Conservation (phyloP, 1,140 invertebrate species). For the Ganaspis sp. region DNA sequence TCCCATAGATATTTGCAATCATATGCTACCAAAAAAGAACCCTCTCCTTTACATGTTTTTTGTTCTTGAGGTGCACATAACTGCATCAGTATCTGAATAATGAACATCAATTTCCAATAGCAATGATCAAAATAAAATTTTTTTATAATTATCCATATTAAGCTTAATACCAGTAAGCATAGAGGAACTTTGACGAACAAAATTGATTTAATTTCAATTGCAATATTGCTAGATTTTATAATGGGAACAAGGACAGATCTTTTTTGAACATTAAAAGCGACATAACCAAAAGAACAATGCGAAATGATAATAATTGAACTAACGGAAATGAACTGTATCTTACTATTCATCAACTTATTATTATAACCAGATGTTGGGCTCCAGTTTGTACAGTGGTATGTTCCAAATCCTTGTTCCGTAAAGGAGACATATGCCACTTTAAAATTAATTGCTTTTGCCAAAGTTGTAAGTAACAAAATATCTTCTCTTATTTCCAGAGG, state of each 20-base stretch:
- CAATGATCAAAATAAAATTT: background rate
- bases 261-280: background rate
- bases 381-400: background rate
- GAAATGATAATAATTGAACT: background rate
- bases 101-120: background rate
- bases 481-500: background rate
- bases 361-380: background rate
- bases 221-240: background rate
- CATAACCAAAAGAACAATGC: background rate
- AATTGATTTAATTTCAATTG: no score
- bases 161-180: no score
- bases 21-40: background rate
- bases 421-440: background rate
- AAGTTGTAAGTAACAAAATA: background rate
- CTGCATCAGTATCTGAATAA: background rate
- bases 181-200: no score
- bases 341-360: background rate
- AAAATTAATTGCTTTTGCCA: background rate
- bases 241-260: background rate
- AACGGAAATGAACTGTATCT: background rate
- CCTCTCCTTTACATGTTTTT: background rate
- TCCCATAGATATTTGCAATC: background rate
- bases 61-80: background rate
- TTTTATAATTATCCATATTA: background rate
- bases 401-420: background rate